Evolutionary conservation across 2,797 vertebrate genomes (phyloP).

Genomic region (Rhabdomys pumilio): DNA sequence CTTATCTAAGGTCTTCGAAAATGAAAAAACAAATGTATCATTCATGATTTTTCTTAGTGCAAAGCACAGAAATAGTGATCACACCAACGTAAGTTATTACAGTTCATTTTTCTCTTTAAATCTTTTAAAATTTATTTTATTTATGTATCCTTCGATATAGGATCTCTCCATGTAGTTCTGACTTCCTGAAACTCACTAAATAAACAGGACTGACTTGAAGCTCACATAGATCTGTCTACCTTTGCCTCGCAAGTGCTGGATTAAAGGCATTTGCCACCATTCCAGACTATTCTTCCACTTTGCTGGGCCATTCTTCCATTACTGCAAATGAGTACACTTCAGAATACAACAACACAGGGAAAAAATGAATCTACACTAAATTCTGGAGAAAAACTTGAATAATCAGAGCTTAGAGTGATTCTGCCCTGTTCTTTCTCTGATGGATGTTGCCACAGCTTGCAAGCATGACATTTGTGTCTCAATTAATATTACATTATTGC

Average conservation of each 20-base stretch:
- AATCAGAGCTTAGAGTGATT: neutral
- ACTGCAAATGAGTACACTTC: neutral
- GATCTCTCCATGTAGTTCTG: neutral
- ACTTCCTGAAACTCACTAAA: neutral
- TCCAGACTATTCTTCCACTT: neutral
- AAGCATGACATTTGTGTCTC: conserved; percentile 17
- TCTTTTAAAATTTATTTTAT: neutral
- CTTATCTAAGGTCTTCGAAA: conserved; percentile 41
- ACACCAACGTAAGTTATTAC: neutral
- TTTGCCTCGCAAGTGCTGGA: neutral
- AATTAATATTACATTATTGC: neutral
- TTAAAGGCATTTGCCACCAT: neutral
- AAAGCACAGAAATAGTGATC: neutral
- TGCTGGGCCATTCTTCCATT: neutral
- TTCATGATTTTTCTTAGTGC: neutral
- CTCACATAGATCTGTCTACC: neutral
- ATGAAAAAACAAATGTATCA: neutral
- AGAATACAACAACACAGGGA: neutral
- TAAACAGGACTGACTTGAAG: neutral
- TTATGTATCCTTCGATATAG: neutral
- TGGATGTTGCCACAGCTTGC: conserved; percentile 34
- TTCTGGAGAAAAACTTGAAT: neutral
- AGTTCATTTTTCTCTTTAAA: neutral
- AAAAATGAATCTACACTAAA: neutral
- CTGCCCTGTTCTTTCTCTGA: conserved; percentile 43